Evolutionary conservation across 1,140 invertebrate genomes (phyloP).

Genomic region (Heliothis virescens): DNA sequence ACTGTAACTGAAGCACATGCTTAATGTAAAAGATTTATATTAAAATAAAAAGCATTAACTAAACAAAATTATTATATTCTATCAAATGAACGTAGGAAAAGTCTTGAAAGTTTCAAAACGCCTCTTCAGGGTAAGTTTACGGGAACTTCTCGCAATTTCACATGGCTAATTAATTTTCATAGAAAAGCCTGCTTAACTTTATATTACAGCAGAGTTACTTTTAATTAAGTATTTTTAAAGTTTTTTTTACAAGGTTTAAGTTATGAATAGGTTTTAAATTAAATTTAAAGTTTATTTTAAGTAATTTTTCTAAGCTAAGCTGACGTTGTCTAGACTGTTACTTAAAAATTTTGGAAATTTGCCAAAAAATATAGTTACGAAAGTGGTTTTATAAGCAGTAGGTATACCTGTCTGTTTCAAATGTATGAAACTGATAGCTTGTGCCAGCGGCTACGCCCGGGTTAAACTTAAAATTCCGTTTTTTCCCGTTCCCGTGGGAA

Average conservation of each 20-base stretch:
- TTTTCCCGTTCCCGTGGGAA: too few species aligned
- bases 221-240: slow-evolving; percentile 29
- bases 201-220: slow-evolving; percentile 2
- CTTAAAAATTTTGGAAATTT: not conserved
- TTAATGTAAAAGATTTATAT: not conserved
- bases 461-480: too few species aligned
- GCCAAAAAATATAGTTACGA: not conserved
- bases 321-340: not conserved
- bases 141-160: slow-evolving; percentile 22
- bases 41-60: not conserved
- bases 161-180: slow-evolving; percentile 45
- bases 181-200: slow-evolving; percentile 24
- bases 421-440: too few species aligned
- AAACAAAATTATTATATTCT: not conserved
- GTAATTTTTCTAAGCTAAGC: too few species aligned
- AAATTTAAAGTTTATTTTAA: not conserved
- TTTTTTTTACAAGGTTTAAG: not conserved
- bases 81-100: slow-evolving; percentile 3
- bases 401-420: too few species aligned
- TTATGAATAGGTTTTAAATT: not conserved
- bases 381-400: too few species aligned
- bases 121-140: not conserved
- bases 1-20: not conserved
- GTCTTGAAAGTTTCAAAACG: slow-evolving; percentile 30
- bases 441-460: too few species aligned